phyloP scores from a whole-genome alignment of 2,113 vertebrate genomes.

The Madoqua kirkii region DNA sequence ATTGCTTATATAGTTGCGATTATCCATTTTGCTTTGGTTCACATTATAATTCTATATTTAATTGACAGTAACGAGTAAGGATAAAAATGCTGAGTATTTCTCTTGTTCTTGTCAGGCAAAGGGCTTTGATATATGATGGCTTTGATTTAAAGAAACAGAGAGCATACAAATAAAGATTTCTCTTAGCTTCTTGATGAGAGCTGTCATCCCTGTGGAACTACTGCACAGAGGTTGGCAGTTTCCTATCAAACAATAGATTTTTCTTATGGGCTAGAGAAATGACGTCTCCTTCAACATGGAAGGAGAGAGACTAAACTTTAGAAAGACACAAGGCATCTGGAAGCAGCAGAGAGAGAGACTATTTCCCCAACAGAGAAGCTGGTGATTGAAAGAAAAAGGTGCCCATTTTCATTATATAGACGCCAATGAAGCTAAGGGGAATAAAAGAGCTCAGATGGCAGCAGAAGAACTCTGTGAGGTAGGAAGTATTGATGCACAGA shows the following conservation, averaged over 20 bases:
- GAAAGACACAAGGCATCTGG: not conserved
- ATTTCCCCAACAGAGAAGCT: not conserved
- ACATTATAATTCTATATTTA: not conserved
- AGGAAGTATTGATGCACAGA: not conserved
- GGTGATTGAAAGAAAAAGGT: not conserved
- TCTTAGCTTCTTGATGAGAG: slow-evolving; percentile 22
- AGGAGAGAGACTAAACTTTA: not conserved
- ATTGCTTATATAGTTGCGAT: not conserved
- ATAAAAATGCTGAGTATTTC: slow-evolving; percentile 29
- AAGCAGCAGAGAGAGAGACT: not conserved
- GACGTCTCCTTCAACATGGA: not conserved
- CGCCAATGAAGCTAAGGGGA: not conserved
- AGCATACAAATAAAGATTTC: not conserved
- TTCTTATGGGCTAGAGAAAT: not conserved
- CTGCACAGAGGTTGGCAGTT: not conserved
- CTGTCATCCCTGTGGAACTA: not conserved
- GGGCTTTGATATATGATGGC: not conserved
- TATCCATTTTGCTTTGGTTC: not conserved
- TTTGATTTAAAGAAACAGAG: slow-evolving; percentile 44
- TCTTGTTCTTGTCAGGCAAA: not conserved
- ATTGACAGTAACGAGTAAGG: not conserved
- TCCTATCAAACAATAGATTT: not conserved
- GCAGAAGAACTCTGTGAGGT: not conserved
- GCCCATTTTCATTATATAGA: not conserved
- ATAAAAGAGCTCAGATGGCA: not conserved